These are phyloP conservation scores for Gambusia affinis DNA, from an alignment of 2,113 vertebrate species.

Conservation along the genomic window DNA sequence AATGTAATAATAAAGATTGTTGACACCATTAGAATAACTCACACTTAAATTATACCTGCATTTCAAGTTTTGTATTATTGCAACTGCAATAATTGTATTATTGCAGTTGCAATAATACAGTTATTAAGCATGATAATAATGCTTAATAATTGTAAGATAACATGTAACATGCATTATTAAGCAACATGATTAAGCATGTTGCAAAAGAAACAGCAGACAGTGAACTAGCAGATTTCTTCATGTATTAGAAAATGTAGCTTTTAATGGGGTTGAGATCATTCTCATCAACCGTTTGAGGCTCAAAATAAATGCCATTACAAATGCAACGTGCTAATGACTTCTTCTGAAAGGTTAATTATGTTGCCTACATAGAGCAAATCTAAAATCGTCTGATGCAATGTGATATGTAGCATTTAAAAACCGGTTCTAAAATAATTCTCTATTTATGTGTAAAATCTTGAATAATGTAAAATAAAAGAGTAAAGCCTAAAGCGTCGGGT, in stretches of 20 bases:
- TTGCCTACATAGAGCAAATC: background rate
- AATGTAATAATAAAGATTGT: background rate
- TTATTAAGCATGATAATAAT: too few relatives aligned
- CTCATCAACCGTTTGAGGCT: slow-evolving; percentile 10
- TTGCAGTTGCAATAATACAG: too few relatives aligned
- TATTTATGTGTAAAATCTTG: background rate
- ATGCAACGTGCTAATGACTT: slow-evolving; percentile 18
- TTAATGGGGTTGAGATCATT: slow-evolving; percentile 3
- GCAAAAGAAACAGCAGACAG: background rate
- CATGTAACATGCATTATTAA: too few relatives aligned
- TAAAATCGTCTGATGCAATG: slow-evolving; percentile 10
- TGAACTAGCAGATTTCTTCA: background rate
- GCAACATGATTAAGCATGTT: background rate
- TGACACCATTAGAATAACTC: background rate
- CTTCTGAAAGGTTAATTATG: slow-evolving; percentile 36
- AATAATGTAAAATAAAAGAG: background rate
- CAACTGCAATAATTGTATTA: too few relatives aligned
- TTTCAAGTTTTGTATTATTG: too few relatives aligned
- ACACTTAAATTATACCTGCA: background rate
- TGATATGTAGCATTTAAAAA: background rate
- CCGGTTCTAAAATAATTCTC: too few relatives aligned
- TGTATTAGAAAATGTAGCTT: background rate
- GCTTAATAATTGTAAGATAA: too few relatives aligned
- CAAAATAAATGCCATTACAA: slow-evolving; percentile 24
- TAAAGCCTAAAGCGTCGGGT: background rate